Percentiles rank a stretch among this genome's conserved stretches.
Conservation (phyloP, 2,888 invertebrate species). For the Oscheius myriophilus region DNA sequence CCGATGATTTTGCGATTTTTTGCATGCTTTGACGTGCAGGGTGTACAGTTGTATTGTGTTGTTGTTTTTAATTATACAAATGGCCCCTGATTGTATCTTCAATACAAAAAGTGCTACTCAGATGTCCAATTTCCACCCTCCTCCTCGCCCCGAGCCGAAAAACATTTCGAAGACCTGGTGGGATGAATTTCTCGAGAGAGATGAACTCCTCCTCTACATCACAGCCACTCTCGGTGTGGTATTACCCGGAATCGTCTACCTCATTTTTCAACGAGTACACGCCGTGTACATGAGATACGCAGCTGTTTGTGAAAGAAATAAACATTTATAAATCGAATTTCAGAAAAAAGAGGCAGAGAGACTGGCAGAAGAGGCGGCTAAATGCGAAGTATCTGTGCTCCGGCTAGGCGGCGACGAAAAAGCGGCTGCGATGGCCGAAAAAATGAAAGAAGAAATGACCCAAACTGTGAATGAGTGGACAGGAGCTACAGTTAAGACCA, state of each 20-base stretch:
- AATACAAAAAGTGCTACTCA: not conserved
- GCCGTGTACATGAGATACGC: slow-evolving; percentile 55
- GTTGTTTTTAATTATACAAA: no score
- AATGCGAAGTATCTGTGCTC: slow-evolving; percentile 44
- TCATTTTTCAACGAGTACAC: slow-evolving; percentile 60
- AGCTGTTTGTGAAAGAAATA: not conserved
- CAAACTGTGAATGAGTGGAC: slow-evolving; percentile 39
- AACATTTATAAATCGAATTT: slow-evolving; percentile 13
- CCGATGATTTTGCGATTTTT: no score
- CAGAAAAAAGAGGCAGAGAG: slow-evolving; percentile 54
- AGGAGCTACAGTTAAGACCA: slow-evolving; percentile 39
- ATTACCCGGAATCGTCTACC: slow-evolving; percentile 63
- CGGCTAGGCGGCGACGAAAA: slow-evolving; percentile 39
- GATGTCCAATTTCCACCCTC: slow-evolving; percentile 36
- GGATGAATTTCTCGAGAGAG: slow-evolving; percentile 50
- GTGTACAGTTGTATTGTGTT: no score
- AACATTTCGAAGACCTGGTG: slow-evolving; percentile 34
- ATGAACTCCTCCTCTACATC: slow-evolving; percentile 64
- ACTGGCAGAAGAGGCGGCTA: slow-evolving; percentile 50
- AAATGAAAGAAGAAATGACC: slow-evolving; percentile 35
- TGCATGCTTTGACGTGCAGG: no score
- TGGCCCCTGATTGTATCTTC: no score
- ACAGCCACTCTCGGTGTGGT: slow-evolving; percentile 65
- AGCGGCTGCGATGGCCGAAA: slow-evolving; percentile 25
- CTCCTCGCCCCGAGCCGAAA: slow-evolving; percentile 36